A percentile compares a stretch with the other conserved stretches of the same genome.
phyloP scores from a whole-genome alignment of 64 coral and sea anemone species.

The Pachyseris speciosa region DNA sequence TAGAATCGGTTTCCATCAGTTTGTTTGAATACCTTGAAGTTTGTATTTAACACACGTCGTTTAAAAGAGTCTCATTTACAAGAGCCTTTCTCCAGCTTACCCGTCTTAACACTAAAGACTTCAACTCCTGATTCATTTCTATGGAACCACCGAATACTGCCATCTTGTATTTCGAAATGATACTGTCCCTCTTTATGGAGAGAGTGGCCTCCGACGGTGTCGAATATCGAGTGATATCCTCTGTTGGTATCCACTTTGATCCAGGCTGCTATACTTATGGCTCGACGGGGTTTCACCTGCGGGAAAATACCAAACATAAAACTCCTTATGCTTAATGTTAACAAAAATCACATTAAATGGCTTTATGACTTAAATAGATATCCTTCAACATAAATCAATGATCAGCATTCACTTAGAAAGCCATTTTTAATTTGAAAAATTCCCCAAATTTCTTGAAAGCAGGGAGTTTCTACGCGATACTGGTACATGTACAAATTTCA shows the following conservation, averaged over 20 bases:
- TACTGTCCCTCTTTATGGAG: conserved; percentile 81
- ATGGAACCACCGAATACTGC: conserved; percentile 91
- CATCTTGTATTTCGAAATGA: conserved; percentile 90
- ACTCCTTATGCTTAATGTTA: not conserved
- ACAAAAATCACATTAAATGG: not conserved
- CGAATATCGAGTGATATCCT: conserved; percentile 84
- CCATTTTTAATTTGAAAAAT: too few relatives aligned
- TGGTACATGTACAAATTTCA: too few relatives aligned
- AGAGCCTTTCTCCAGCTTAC: conserved; percentile 26
- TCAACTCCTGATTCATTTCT: conserved; percentile 74
- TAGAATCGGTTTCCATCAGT: too few relatives aligned
- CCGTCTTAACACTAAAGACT: conserved; percentile 87
- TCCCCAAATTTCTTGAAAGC: too few relatives aligned
- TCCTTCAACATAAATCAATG: too few relatives aligned
- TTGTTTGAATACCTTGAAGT: too few relatives aligned
- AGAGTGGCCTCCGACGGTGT: conserved; percentile 72
- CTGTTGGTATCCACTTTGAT: conserved; percentile 85
- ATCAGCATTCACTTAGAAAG: too few relatives aligned
- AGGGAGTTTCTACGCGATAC: too few relatives aligned
- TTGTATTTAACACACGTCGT: too few relatives aligned
- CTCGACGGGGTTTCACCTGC: conserved; percentile 78
- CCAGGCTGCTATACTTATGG: conserved; percentile 88
- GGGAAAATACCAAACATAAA: not conserved
- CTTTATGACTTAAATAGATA: too few relatives aligned
- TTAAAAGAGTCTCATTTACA: too few relatives aligned